Percentiles rank a stretch among this genome's conserved stretches.
phyloP scores from a whole-genome alignment of 2,888 invertebrate genomes.

The Monopis laevigella region DNA sequence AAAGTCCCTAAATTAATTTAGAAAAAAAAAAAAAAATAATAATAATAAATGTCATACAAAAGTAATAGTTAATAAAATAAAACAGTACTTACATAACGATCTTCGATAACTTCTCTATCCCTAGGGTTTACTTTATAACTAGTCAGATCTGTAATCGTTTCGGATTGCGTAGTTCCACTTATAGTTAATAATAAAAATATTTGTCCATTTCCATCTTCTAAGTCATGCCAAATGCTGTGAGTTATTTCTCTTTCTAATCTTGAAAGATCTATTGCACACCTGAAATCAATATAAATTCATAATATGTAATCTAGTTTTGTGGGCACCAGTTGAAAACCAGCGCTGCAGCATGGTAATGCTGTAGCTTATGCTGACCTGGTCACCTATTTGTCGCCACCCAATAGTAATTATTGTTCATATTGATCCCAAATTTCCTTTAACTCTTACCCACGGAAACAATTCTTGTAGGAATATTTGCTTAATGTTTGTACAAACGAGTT shows the following conservation, averaged over 20 bases:
- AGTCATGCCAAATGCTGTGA: slow-evolving; percentile 86
- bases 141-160: slow-evolving; percentile 91
- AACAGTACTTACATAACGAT: slow-evolving; percentile 73
- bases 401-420: too few relatives aligned
- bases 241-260: slow-evolving; percentile 89
- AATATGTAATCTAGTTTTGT: neutral
- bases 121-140: slow-evolving; percentile 83
- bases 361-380: too few relatives aligned
- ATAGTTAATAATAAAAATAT: slow-evolving; percentile 92
- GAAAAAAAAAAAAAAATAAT: too few relatives aligned
- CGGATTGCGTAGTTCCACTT: slow-evolving; percentile 92
- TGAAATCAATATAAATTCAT: slow-evolving; percentile 42
- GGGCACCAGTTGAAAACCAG: too few relatives aligned
- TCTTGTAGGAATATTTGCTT: too few relatives aligned
- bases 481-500: too few relatives aligned
- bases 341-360: too few relatives aligned
- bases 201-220: slow-evolving; percentile 91
- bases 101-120: slow-evolving; percentile 70
- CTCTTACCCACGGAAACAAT: neutral
- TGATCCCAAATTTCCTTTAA: too few relatives aligned
- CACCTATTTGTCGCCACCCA: neutral
- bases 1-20: too few relatives aligned
- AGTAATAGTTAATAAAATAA: too few relatives aligned
- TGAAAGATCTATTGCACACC: slow-evolving; percentile 86
- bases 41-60: too few relatives aligned